Conservation (phyloP, 2,797 vertebrate genomes). For the Jordanella pulchra region DNA sequence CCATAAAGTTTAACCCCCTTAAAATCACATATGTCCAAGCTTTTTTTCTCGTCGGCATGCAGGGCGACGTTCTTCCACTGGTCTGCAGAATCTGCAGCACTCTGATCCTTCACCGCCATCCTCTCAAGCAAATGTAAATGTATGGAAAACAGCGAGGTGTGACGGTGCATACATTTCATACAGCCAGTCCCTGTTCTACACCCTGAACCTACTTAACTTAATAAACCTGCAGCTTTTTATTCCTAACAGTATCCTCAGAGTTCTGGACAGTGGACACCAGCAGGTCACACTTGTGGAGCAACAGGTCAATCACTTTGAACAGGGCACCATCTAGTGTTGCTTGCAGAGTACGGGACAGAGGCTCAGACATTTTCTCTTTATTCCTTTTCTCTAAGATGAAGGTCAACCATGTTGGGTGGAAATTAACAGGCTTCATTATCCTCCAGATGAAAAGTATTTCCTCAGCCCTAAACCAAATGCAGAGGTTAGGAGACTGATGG, state of each 20-base stretch:
- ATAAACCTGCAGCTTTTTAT: background rate
- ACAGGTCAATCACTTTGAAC: constrained; percentile 65
- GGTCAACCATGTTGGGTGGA: constrained; percentile 21
- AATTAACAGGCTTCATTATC: background rate
- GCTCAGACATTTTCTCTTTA: background rate
- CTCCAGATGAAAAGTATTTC: background rate
- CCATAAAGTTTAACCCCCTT: constrained; percentile 55
- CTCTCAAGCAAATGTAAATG: constrained; percentile 44
- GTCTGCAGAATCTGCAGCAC: constrained; percentile 6
- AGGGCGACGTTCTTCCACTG: background rate
- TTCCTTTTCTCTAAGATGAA: background rate
- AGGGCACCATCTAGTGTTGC: constrained; percentile 77
- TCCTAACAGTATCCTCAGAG: background rate
- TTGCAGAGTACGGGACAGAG: constrained; percentile 46
- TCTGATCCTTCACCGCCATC: background rate
- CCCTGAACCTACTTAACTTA: background rate
- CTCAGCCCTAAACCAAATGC: background rate
- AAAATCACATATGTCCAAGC: constrained; percentile 54
- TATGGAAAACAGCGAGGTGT: constrained; percentile 54
- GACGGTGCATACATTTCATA: constrained; percentile 51
- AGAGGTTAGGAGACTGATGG: background rate
- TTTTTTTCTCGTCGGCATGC: constrained; percentile 26
- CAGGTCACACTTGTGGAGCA: constrained; percentile 54
- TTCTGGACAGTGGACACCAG: background rate
- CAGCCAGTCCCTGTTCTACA: constrained; percentile 3